A percentile compares a stretch with the other conserved stretches of the same genome.
Evolutionary conservation across 1,140 invertebrate genomes (phyloP).

Genomic region (Reticulitermes speratus): DNA sequence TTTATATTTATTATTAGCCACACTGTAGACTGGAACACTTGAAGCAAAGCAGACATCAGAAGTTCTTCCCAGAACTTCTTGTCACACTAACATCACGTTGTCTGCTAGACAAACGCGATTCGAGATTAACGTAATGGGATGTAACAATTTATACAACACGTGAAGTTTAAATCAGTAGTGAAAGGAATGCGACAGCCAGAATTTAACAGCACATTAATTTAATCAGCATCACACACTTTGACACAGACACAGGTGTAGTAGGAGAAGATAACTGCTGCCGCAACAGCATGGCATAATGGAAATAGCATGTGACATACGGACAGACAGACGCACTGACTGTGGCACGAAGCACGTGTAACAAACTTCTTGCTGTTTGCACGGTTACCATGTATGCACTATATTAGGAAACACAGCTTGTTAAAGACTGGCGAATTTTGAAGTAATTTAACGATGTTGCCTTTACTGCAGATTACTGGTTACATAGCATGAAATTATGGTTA

Average conservation of each 20-base stretch:
- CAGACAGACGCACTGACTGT: not conserved
- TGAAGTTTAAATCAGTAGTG: slow-evolving; percentile 11
- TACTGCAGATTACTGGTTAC: no score
- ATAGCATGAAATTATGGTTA: no score
- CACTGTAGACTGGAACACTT: no score
- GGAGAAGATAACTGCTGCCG: slow-evolving; percentile 16
- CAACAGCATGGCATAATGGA: not conserved
- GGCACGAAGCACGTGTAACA: no score
- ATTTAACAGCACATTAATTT: slow-evolving; percentile 17
- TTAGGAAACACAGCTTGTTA: no score
- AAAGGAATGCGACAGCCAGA: slow-evolving; percentile 14
- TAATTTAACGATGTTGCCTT: no score
- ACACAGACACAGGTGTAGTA: slow-evolving; percentile 15
- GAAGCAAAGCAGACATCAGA: no score
- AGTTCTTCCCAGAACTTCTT: no score
- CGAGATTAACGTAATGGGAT: not conserved
- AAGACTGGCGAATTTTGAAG: no score
- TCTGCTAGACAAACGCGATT: not conserved
- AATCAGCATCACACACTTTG: slow-evolving; percentile 18
- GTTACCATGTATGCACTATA: no score
- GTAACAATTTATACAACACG: slow-evolving; percentile 16
- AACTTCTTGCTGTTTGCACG: no score
- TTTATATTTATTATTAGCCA: no score
- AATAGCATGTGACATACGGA: slow-evolving; percentile 8
- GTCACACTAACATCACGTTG: not conserved